Conservation (phyloP, 1,140 invertebrate species). For the Lanistes nyassanus region DNA sequence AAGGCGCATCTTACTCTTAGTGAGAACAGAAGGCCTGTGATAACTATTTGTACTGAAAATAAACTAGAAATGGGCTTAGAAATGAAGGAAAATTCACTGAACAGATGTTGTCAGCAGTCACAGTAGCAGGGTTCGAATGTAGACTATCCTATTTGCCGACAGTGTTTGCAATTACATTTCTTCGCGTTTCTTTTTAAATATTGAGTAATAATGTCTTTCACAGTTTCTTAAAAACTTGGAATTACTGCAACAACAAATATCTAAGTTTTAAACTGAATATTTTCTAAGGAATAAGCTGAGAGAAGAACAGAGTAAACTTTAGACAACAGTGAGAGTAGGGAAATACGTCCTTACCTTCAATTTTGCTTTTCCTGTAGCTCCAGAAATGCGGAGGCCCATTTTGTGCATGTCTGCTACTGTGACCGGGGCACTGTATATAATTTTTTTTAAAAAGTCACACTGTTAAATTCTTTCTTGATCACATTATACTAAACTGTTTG, state of each 20-base stretch:
- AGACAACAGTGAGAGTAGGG: not conserved
- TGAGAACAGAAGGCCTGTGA: not conserved
- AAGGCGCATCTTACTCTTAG: not conserved
- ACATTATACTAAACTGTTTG: too few relatives aligned
- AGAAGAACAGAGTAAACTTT: too few relatives aligned
- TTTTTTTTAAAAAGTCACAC: not conserved
- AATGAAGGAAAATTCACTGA: not conserved
- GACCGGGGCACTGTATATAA: conserved; percentile 34
- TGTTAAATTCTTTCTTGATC: not conserved
- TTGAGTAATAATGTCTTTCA: too few relatives aligned
- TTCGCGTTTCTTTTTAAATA: too few relatives aligned
- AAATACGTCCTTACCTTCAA: conserved; percentile 46
- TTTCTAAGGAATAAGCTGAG: too few relatives aligned
- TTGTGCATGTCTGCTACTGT: conserved; percentile 51
- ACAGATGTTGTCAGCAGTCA: not conserved
- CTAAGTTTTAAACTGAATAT: too few relatives aligned
- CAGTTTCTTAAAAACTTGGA: too few relatives aligned
- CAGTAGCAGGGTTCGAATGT: too few relatives aligned
- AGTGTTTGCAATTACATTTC: too few relatives aligned
- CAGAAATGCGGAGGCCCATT: conserved; percentile 55
- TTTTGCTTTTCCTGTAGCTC: conserved; percentile 57
- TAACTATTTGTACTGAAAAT: not conserved
- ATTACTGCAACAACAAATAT: too few relatives aligned
- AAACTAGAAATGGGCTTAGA: not conserved
- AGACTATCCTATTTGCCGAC: too few relatives aligned